Evolutionary conservation across 2,888 invertebrate genomes (phyloP).

Genomic region (Lithophane leautieri): DNA sequence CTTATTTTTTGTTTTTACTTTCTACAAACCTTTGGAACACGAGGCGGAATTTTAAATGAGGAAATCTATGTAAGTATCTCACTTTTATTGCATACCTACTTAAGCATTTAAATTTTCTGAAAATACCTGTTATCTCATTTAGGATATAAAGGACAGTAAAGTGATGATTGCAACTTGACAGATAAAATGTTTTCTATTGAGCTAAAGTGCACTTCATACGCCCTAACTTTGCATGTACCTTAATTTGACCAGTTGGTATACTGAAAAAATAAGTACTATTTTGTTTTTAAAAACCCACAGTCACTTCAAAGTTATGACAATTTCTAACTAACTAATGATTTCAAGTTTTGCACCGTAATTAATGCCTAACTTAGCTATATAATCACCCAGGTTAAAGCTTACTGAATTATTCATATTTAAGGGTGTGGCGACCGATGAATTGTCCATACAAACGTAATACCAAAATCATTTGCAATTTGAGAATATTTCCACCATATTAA

Average conservation of each 20-base stretch:
- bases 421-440: no score
- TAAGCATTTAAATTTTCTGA: background rate
- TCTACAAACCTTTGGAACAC: background rate
- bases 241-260: background rate
- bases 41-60: background rate
- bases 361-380: conserved; percentile 1
- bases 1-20: conserved; percentile 14
- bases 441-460: no score
- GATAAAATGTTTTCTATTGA: background rate
- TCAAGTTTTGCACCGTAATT: conserved; percentile 2
- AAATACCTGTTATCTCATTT: background rate
- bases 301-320: background rate
- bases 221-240: background rate
- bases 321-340: background rate
- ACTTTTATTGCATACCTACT: background rate
- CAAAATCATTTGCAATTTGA: no score
- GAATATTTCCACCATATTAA: no score
- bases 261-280: background rate
- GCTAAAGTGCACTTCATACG: background rate
- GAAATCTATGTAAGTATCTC: background rate
- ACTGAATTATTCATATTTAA: conserved; percentile 36
- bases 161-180: background rate
- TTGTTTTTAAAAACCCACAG: background rate
- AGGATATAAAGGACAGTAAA: background rate
- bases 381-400: conserved; percentile 33